Conservation (phyloP, 2,113 vertebrate species). For the Melanocharis versteri region DNA sequence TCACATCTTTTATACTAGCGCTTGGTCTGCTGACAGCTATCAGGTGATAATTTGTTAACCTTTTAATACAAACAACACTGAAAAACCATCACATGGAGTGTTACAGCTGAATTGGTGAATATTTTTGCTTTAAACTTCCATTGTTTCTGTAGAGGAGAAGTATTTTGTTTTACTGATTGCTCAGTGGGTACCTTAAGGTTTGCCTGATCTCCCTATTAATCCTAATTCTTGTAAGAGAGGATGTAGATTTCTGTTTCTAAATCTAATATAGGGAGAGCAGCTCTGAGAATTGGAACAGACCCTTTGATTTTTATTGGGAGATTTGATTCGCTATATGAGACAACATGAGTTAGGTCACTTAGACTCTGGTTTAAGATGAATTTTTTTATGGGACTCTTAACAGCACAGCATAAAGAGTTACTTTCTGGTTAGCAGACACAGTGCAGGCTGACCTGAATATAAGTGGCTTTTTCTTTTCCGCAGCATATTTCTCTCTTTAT, state of each 20-base stretch:
- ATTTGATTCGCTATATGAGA: background rate
- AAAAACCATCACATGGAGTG: background rate
- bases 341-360: rapidly evolving
- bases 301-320: background rate
- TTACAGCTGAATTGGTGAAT: background rate
- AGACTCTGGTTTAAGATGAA: background rate
- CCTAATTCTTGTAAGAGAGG: background rate
- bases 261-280: background rate
- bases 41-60: background rate
- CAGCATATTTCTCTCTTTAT: background rate
- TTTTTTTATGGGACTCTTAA: background rate
- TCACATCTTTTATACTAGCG: background rate
- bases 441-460: background rate
- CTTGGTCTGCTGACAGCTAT: background rate
- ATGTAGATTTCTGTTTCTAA: background rate
- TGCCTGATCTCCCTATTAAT: background rate
- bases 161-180: background rate
- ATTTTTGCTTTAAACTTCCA: background rate
- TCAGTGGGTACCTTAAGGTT: background rate
- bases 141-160: background rate
- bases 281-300: background rate
- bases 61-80: background rate
- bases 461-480: background rate
- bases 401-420: background rate
- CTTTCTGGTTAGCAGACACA: background rate